Percentiles rank a stretch among this genome's conserved stretches.
Evolutionary conservation across 2,888 invertebrate genomes (phyloP).

Genomic region (Cepaea hortensis): DNA sequence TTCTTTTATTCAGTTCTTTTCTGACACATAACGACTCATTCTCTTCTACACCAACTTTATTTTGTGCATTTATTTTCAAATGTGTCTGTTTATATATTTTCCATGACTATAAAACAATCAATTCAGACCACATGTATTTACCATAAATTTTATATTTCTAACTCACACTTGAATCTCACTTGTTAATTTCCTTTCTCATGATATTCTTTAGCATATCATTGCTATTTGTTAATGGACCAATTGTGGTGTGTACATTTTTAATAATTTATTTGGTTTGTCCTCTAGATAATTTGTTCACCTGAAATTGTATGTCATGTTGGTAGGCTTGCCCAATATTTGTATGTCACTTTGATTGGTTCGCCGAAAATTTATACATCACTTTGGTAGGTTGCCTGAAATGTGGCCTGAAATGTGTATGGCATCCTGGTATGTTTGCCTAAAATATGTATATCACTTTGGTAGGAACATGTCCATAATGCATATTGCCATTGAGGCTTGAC

Average conservation of each 20-base stretch:
- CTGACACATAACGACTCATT: background rate
- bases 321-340: background rate
- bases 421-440: background rate
- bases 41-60: too few relatives aligned
- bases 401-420: too few relatives aligned
- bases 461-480: background rate
- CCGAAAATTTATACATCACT: background rate
- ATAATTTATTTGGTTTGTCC: background rate
- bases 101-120: too few relatives aligned
- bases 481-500: too few relatives aligned
- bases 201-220: background rate
- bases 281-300: background rate
- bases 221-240: constrained; percentile 6
- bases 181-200: background rate
- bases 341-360: background rate
- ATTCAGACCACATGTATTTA: background rate
- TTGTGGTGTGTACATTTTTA: background rate
- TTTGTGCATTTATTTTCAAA: background rate
- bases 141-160: background rate
- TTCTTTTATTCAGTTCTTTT: background rate
- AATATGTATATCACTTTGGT: background rate
- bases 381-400: background rate
- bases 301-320: background rate
- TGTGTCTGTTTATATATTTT: background rate
- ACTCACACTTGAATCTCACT: constrained; percentile 10